phyloP scores from a whole-genome alignment of 1,140 invertebrate species.

The Oryctes rhinoceros region DNA sequence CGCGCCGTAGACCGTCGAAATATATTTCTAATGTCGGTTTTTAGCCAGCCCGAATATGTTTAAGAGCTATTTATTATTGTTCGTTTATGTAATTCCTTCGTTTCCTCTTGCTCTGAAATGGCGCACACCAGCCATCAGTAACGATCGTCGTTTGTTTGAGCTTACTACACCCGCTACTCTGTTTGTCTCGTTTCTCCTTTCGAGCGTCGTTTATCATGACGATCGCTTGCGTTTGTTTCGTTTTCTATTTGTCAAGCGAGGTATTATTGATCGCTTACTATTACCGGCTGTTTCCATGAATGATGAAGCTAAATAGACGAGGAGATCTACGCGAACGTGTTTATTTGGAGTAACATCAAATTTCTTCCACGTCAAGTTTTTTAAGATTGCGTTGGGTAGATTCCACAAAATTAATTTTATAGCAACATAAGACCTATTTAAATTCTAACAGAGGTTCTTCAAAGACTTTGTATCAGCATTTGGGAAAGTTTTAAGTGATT shows the following conservation, averaged over 20 bases:
- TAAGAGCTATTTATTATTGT: slow-evolving; percentile 35
- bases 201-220: not conserved
- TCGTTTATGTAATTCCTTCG: slow-evolving; percentile 30
- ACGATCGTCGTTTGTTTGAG: slow-evolving; percentile 27
- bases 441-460: too few species aligned
- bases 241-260: not conserved
- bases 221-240: slow-evolving; percentile 1
- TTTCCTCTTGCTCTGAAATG: slow-evolving; percentile 22
- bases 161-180: not conserved
- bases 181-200: slow-evolving; percentile 10
- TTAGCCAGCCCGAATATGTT: slow-evolving; percentile 13
- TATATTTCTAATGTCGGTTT: slow-evolving; percentile 28
- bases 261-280: not conserved
- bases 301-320: too few species aligned
- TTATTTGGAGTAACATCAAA: too few species aligned
- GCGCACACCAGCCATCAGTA: not conserved
- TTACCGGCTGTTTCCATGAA: too few species aligned
- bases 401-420: too few species aligned
- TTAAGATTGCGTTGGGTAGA: too few species aligned
- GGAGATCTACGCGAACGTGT: too few species aligned
- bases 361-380: too few species aligned
- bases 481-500: too few species aligned
- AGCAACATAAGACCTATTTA: too few species aligned
- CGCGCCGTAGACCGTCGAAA: not conserved
- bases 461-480: too few species aligned